Evolutionary conservation across 2,797 vertebrate genomes (phyloP), one percentile per base, ranked within the genome.

Genomic region (Harpagifer antarcticus): DNA sequence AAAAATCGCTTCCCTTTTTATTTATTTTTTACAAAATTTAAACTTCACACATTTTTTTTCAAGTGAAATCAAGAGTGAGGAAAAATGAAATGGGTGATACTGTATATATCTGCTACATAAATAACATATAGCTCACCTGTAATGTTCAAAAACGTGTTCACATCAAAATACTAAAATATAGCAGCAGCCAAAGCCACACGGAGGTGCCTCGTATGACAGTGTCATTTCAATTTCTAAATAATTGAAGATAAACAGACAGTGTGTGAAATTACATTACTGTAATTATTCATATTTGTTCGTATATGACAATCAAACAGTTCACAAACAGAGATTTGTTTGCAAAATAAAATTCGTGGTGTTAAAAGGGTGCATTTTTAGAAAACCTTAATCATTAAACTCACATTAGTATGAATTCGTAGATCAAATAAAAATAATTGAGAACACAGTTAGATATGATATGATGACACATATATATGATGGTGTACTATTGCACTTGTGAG

Each of bases 161-260:
- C 88, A 92, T 86, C 87, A 89, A 93, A 90, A 92, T 89, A 88
- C n/a, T 90, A 79, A 89, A 89, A 89, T 85, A 91, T 91, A 92
- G 91, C 90, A 94, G 92, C 93, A 91, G 90, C 89, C 85, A 86
- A 81, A 87, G 82, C 71, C 84, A 87, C 79, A 86, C 63, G 33
- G 76, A 75, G 78, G 86, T 90, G 88, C 68, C 70, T 84, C 76
- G 72, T 76, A 79, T 66, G 76, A 83, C 71, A 40, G 83, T 91
- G 83, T 86, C 49, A 68, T 83, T 83, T 83, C 49, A 17, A 60
- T 82, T 67, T 76, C 37, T 87, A 60, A 83, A 88, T 83, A 62
- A 88, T 83, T 79, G 17, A 86, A 79, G 61, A 86, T 69, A 81
- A 82, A 76, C 74, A 83, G 78, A 76, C 52, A 37, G 33, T 37